Evolutionary conservation across 1,140 invertebrate species (phyloP), one percentile per base, ranked within the genome.

Genomic region (Procambarus virginalis): DNA sequence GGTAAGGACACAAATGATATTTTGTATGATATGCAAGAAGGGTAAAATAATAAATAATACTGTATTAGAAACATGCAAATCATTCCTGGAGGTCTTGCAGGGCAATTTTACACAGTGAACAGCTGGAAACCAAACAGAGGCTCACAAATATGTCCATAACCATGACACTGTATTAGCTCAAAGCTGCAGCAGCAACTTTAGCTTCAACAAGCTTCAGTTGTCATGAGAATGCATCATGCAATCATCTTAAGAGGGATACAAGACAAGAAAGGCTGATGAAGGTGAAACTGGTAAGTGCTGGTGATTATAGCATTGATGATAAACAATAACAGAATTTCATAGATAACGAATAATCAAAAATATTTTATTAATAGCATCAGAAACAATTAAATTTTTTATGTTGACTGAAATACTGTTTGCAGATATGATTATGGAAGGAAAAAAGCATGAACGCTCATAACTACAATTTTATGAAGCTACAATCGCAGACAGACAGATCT

Each of bases 11-110:
- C 51, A 81, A 81, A 81, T 48, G 79, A 81, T 22, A 34, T 81
- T 22, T 55, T 58, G 60, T 60, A 60, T 55, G 17, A 6, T 34
- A 60, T 58, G 51, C 49, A 58, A 81, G 22, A 12, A 58, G 5
- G 60, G n/a, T 51, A 81, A 60, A 81, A 22, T n/a, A 51, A 60
- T 51, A 20, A 81, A 51, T 22, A 60, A 81, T n/a, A 81, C 14
- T n/a, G 22, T 51, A 51, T n/a, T 81, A 51, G 51, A 81, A 51
- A 81, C 79, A 81, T 81, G 79, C 79, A 81, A n/a, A 81, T 22
- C 79, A 81, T 58, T 81, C 79, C 46, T 51, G 17, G 76, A 78
- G 46, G 51, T n/a, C 49, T 55, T 51, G 55, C 49, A 58, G 22
- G 79, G 51, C 12, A 58, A 34, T 20, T 22, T 17, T 60, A 81